Base-by-base conservation (phyloP, 2,888 invertebrate species). In the Drosophila anceps region DNA sequence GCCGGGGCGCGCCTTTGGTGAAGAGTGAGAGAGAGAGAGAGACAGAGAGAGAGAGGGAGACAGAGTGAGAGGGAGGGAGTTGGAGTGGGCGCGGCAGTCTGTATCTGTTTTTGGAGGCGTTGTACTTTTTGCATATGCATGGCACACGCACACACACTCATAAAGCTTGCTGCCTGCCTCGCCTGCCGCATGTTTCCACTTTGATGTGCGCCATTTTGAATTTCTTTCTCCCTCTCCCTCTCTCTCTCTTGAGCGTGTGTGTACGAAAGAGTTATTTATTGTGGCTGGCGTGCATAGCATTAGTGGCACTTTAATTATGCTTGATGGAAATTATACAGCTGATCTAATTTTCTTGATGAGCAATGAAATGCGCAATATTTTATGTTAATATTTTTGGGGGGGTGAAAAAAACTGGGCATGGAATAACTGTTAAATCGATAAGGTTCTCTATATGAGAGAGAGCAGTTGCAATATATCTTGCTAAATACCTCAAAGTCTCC, bases 141-240 rank as follows among this genome's bases (percentile, higher is more conserved):
- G 80, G 61, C 73, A 77, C 63, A 57, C 55, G 27, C 75, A 59
- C 73, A 77, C 63, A 57, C 55, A 29, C 75, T 75, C 77, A 81
- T 84, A 87, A 84, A 80, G 65, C 70, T n/a, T n/a, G 75, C 79
- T 84, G 81, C 70, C 88, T 6, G 43, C 44, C 44, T 24, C 44
- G 44, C 44, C 77, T 84, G 88, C 79, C 83, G 82, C 87, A 82
- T 88, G 77, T 75, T 81, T 73, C 80, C 66, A 72, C 78, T 76
- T 79, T 79, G 82, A 83, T 81, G 88, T 75, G 24, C 78, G 89
- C 87, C 86, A 87, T 88, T 84, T 87, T 88, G 82, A 81, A 76
- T 81, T 76, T 76, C 44, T 63, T n/a, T n/a, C 48, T 50, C 44
- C 24, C 59, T 59, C 55, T 20, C 59, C 24, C 31, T 29, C 39